Percentiles rank a stretch among this genome's conserved stretches.
Evolutionary conservation across 2,797 vertebrate species (phyloP).

Genomic region (Tamandua tetradactyla): DNA sequence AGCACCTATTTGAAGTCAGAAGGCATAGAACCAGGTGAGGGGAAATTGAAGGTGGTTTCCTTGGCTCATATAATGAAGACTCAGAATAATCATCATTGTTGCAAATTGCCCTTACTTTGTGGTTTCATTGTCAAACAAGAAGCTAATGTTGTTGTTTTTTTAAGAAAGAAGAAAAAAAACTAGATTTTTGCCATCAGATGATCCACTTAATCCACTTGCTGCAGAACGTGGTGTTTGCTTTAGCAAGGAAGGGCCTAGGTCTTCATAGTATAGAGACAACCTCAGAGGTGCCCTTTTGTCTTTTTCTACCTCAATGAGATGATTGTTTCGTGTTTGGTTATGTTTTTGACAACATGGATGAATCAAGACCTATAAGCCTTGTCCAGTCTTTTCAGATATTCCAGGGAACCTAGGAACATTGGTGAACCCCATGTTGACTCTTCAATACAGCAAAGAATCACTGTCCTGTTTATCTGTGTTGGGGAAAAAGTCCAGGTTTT

Average conservation of each 20-base stretch:
- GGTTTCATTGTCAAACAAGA: slow-evolving; percentile 17
- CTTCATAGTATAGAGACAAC: no score
- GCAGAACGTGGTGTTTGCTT: background rate
- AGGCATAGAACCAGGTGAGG: background rate
- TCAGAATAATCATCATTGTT: background rate
- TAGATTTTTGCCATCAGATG: background rate
- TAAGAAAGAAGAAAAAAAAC: background rate
- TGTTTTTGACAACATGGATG: background rate
- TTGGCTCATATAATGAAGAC: background rate
- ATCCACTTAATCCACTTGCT: background rate
- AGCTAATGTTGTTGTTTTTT: background rate
- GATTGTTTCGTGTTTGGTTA: background rate
- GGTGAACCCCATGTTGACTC: rapidly evolving
- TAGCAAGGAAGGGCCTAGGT: background rate
- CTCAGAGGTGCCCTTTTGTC: background rate
- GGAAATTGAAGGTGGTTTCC: background rate
- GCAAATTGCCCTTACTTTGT: background rate
- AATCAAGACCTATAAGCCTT: background rate
- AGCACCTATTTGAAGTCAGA: background rate
- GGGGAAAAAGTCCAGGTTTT: background rate
- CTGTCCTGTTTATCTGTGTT: background rate
- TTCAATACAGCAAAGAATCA: no score
- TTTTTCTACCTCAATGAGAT: background rate
- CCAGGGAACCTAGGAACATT: background rate
- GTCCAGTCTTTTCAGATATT: background rate